phyloP scores from a whole-genome alignment of 2,888 invertebrate genomes.

The Panzeria rudis region DNA sequence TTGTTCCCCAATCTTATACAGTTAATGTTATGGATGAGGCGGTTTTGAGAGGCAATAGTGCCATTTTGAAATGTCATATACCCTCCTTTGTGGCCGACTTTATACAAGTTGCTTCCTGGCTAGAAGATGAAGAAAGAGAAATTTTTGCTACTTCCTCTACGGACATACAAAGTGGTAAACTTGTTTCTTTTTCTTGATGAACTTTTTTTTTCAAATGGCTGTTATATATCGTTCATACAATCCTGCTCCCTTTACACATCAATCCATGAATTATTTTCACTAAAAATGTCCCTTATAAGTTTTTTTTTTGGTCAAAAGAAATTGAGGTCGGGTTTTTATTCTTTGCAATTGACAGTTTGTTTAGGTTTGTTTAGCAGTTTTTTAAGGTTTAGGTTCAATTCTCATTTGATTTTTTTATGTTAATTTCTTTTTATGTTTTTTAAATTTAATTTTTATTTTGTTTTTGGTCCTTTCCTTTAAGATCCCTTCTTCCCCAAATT shows the following conservation, averaged over 20 bases:
- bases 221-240: not conserved
- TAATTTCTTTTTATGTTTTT: slow-evolving; percentile 66
- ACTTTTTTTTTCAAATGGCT: not conserved
- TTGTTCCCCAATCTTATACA: slow-evolving; percentile 94
- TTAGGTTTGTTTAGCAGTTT: slow-evolving; percentile 41
- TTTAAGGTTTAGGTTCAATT: slow-evolving; percentile 73
- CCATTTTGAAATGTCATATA: slow-evolving; percentile 96
- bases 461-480: slow-evolving; percentile 51
- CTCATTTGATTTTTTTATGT: slow-evolving; percentile 48
- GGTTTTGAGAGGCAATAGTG: slow-evolving; percentile 94
- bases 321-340: slow-evolving; percentile 24
- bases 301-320: not conserved
- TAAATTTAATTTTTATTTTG: slow-evolving; percentile 41
- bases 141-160: slow-evolving; percentile 80
- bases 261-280: slow-evolving; percentile 26
- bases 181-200: not conserved
- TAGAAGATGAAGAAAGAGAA: slow-evolving; percentile 90
- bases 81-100: slow-evolving; percentile 97
- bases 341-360: slow-evolving; percentile 28
- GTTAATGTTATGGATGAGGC: slow-evolving; percentile 97
- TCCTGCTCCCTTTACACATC: slow-evolving; percentile 30
- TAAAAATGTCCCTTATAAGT: slow-evolving; percentile 6
- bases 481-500: slow-evolving; percentile 76
- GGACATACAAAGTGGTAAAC: slow-evolving; percentile 77
- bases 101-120: slow-evolving; percentile 93